Evolutionary conservation across 2,797 vertebrate genomes (phyloP).

Genomic region (Platalea minor): DNA sequence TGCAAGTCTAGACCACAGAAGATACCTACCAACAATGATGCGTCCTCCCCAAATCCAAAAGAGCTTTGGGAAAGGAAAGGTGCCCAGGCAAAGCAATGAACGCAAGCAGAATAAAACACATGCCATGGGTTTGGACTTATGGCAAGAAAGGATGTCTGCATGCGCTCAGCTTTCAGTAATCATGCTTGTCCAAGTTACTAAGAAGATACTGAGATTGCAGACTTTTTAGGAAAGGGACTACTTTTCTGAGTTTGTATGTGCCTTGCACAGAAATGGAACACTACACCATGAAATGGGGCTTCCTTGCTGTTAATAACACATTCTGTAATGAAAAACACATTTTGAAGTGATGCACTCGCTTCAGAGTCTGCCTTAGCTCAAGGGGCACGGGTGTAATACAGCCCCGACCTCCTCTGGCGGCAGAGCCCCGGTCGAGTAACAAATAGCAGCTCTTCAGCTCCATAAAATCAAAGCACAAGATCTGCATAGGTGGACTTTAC

Average conservation of each 20-base stretch:
- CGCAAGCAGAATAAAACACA: background rate
- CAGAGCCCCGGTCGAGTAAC: background rate
- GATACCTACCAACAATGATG: background rate
- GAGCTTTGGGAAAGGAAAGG: background rate
- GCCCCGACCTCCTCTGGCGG: background rate
- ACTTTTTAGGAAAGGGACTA: background rate
- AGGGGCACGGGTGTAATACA: background rate
- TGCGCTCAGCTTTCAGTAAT: background rate
- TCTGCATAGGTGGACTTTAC: background rate
- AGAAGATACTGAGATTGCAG: background rate
- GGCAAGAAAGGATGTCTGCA: background rate
- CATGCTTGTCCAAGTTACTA: background rate
- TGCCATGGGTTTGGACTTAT: background rate
- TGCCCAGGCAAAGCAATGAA: background rate
- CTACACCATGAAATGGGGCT: background rate
- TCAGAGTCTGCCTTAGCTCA: background rate
- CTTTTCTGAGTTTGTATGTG: background rate
- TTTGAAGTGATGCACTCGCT: background rate
- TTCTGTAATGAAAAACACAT: background rate
- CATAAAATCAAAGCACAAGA: background rate
- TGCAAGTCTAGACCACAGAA: background rate
- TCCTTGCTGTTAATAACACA: background rate
- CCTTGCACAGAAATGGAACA: background rate
- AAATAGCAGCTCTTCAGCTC: background rate
- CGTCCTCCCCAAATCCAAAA: background rate